phyloP scores from a whole-genome alignment of 1,140 invertebrate species.

The Eufriesea mexicana region DNA sequence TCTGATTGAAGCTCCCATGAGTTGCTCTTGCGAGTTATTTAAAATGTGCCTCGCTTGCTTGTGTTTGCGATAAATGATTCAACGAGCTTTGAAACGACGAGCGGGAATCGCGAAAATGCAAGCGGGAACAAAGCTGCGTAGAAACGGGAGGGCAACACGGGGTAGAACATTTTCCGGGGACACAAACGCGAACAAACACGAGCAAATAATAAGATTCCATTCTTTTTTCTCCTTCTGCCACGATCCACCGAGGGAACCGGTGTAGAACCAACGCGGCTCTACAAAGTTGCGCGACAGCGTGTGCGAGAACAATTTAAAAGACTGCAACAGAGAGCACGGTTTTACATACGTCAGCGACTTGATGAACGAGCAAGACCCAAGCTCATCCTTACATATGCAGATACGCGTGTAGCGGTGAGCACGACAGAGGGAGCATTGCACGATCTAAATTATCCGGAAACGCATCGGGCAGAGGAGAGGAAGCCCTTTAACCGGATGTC shows the following conservation, averaged over 20 bases:
- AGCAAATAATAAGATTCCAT: not conserved
- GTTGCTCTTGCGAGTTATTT: not conserved
- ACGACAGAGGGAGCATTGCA: slow-evolving; percentile 24
- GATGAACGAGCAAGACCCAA: slow-evolving; percentile 18
- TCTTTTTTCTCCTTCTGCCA: not conserved
- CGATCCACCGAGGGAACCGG: no score
- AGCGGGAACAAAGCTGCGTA: not conserved
- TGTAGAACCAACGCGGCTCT: no score
- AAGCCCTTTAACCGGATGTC: slow-evolving; percentile 56
- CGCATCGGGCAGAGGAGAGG: slow-evolving; percentile 58
- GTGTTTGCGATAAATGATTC: slow-evolving; percentile 17
- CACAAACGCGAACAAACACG: not conserved
- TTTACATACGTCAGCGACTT: not conserved
- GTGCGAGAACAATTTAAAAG: no score
- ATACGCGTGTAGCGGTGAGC: slow-evolving; percentile 6
- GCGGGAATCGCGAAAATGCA: not conserved
- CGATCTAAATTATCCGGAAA: slow-evolving; percentile 73
- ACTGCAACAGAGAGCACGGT: not conserved
- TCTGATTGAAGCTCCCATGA: not conserved
- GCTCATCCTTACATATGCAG: slow-evolving; percentile 6
- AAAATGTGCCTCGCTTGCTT: not conserved
- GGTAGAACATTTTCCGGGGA: not conserved
- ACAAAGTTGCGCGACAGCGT: no score
- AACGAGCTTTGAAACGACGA: not conserved
- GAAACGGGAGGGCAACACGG: not conserved